These are phyloP conservation scores for Drosophila pseudoananassae DNA, from an alignment of 1,140 invertebrate species.

Conservation along the genomic window DNA sequence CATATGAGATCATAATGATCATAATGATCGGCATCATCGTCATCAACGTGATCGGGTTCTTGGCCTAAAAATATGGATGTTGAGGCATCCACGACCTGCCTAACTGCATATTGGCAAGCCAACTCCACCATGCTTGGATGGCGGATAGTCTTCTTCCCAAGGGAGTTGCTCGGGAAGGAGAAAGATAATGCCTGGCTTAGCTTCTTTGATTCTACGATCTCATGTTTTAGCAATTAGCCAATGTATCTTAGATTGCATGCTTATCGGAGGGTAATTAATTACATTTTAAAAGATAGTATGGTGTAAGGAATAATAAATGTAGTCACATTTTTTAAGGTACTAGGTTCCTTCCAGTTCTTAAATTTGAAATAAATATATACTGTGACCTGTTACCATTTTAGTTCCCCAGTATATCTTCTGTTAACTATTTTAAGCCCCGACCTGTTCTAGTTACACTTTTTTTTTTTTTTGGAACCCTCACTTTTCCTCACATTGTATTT, in stretches of 20 bases:
- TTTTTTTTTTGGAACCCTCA: background rate
- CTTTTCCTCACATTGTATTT: slow-evolving; percentile 18
- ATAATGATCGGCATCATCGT: slow-evolving; percentile 17
- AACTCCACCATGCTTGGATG: no score
- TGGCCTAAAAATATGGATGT: slow-evolving; percentile 77
- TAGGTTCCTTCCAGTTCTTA: no score
- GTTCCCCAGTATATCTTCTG: background rate
- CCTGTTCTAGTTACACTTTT: background rate
- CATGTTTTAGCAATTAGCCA: slow-evolving; percentile 22
- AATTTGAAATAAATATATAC: background rate
- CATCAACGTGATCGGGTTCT: slow-evolving; percentile 52
- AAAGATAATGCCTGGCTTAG: background rate
- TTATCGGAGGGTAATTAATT: slow-evolving; percentile 22
- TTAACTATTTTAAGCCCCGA: background rate
- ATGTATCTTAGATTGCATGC: slow-evolving; percentile 2
- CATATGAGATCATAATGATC: slow-evolving; percentile 47
- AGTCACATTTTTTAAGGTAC: slow-evolving; percentile 1
- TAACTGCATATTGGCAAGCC: slow-evolving; percentile 70
- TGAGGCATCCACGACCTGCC: slow-evolving; percentile 63
- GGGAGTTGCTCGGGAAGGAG: background rate
- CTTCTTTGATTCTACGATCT: slow-evolving; percentile 4
- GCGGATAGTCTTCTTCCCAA: background rate
- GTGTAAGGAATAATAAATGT: no score
- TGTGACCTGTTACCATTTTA: background rate
- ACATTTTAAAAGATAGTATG: slow-evolving; percentile 2